phyloP scores from a whole-genome alignment of 2,113 vertebrate species.

The Carassius carassius region DNA sequence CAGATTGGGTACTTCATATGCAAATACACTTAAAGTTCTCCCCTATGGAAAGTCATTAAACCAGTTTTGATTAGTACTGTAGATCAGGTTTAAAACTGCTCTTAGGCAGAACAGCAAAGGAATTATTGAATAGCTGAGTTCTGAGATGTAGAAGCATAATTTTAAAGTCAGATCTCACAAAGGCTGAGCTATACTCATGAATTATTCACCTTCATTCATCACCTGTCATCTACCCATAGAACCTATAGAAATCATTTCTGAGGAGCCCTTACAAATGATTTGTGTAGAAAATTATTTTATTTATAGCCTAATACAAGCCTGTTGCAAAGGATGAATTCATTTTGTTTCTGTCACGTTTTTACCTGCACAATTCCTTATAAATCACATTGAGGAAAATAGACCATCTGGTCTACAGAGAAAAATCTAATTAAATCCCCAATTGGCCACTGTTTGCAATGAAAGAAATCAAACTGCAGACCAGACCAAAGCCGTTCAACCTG shows the following conservation, averaged over 20 bases:
- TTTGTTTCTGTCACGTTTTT: neutral
- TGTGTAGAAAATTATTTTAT: neutral
- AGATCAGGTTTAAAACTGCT: neutral
- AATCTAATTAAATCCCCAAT: conserved; percentile 5
- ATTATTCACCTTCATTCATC: conserved; percentile 16
- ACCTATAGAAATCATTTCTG: neutral
- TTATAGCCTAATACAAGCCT: neutral
- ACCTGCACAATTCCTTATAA: conserved; percentile 1
- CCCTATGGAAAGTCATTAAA: neutral
- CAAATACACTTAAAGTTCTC: neutral
- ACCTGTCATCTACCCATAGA: too few relatives aligned
- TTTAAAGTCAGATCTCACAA: conserved; percentile 16
- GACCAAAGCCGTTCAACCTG: neutral
- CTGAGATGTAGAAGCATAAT: neutral
- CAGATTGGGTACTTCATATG: conserved; percentile 87
- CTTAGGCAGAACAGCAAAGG: neutral
- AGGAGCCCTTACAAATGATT: neutral
- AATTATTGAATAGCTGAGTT: too few relatives aligned
- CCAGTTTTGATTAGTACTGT: neutral
- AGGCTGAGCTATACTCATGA: neutral
- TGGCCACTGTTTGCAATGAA: neutral
- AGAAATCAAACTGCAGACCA: neutral
- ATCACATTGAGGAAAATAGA: neutral
- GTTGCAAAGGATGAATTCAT: neutral
- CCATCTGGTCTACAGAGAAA: conserved; percentile 20